phyloP scores from a whole-genome alignment of 2,888 invertebrate species.

The Loripinus fragilis region DNA sequence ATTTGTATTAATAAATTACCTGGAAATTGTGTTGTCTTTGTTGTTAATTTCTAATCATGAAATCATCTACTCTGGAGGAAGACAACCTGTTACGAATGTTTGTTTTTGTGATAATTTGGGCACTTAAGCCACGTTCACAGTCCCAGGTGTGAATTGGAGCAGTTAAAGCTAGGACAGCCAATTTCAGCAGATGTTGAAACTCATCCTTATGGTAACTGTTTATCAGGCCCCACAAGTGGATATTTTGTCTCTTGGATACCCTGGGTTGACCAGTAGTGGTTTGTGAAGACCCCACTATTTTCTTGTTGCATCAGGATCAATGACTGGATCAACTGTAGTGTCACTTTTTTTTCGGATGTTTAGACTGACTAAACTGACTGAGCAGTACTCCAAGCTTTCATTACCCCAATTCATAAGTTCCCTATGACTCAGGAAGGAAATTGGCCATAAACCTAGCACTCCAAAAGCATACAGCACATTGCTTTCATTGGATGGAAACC shows the following conservation, averaged over 20 bases:
- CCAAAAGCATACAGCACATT: slow-evolving; percentile 37
- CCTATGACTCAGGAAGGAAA: slow-evolving; percentile 15
- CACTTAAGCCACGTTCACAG: slow-evolving; percentile 3
- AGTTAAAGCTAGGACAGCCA: neutral
- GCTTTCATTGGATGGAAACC: slow-evolving; percentile 25
- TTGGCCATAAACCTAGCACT: slow-evolving; percentile 23
- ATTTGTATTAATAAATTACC: no score
- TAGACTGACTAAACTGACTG: slow-evolving; percentile 22
- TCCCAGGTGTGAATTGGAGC: neutral
- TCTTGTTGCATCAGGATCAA: slow-evolving; percentile 19
- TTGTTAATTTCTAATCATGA: no score
- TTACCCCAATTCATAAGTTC: slow-evolving; percentile 27
- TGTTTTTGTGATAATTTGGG: neutral
- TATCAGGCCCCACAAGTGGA: neutral
- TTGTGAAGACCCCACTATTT: slow-evolving; percentile 29
- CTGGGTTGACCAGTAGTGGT: slow-evolving; percentile 18
- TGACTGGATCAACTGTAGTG: slow-evolving; percentile 1
- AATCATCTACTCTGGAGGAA: neutral
- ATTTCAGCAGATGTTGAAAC: neutral
- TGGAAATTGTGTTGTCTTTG: no score
- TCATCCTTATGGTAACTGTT: neutral
- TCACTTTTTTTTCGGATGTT: neutral
- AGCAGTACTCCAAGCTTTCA: slow-evolving; percentile 31
- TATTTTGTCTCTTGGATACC: slow-evolving; percentile 20
- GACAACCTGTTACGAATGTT: neutral